Base-by-base conservation (phyloP, 1,140 invertebrate genomes). In the Drosophila punjabiensis region DNA sequence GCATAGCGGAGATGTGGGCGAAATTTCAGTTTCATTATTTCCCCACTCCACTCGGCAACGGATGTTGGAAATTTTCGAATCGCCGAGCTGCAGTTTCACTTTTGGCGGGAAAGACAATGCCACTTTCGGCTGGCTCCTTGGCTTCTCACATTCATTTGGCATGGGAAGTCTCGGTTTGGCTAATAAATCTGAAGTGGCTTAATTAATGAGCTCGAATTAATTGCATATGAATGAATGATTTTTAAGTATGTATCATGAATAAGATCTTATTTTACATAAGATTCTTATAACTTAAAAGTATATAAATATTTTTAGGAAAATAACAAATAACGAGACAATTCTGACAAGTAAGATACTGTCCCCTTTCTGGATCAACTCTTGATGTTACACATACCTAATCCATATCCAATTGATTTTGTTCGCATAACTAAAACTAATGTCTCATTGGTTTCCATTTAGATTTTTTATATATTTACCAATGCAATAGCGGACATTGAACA, bases 1-100 rank as follows among this genome's bases (percentile, higher is more conserved):
- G 37, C 68, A 74, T 74, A 71, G n/a, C 37, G n/a, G 14, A 39
- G 20, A 58, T 69, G 70, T 74, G 67, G 70, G 68, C 68, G 68
- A 60, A 41, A 61, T 41, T 61, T 35, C 16, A 56, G 39, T 60
- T 52, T 52, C 30, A 61, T 48, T 39, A 28, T 33, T 61, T 61
- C 6, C 20, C 20, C 68, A 50, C 70, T 74, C 53, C 41, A 67
- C 47, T 30, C 11, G 35, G 4, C 56, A 32, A 18, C 53, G 67
- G 45, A 60, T 74, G 70, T 20, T 59, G 67, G 43, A 71, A 39
- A 18, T 41, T 48, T 71, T 50, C 10, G 30, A 50, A 33, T 48
- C 32, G 35, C 13, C 24, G 13, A 24, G 56, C 18, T 33, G 30
- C 53, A 33, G 70, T 74, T 74, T 74, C 45, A 69, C 64, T 69